These are phyloP conservation scores for Dioctria linearis DNA, from an alignment of 2,888 invertebrate species.

Conservation along the genomic window DNA sequence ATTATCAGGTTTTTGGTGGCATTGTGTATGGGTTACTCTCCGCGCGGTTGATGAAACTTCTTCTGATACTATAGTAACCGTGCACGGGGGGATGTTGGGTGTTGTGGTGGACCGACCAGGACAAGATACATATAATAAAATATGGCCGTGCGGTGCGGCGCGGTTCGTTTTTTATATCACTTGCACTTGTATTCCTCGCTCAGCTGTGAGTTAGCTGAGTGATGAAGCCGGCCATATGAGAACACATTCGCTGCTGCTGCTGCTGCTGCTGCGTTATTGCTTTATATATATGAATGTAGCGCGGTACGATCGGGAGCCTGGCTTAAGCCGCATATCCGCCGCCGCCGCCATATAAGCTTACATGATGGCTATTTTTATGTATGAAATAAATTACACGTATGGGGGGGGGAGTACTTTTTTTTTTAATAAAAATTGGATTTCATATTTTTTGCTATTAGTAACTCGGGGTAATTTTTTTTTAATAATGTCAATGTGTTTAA, in stretches of 20 bases:
- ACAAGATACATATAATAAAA: too few species aligned
- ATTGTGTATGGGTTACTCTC: too few species aligned
- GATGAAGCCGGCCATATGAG: conserved; percentile 9
- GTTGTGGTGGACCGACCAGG: not conserved
- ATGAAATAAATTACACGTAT: not conserved
- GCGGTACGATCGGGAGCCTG: too few species aligned
- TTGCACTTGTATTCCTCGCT: not conserved
- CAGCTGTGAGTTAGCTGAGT: not conserved
- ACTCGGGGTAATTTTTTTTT: too few species aligned
- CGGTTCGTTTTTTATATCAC: not conserved
- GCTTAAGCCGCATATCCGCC: not conserved
- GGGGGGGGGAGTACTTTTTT: not conserved
- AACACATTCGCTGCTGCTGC: not conserved
- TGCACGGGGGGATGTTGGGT: not conserved
- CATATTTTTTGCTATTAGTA: too few species aligned
- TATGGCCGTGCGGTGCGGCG: not conserved
- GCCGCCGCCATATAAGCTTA: not conserved
- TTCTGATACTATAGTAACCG: too few species aligned
- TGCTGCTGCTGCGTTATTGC: too few species aligned
- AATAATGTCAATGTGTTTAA: too few species aligned
- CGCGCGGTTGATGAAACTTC: too few species aligned
- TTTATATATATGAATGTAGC: too few species aligned
- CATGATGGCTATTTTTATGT: conserved; percentile 28
- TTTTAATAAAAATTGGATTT: too few species aligned
- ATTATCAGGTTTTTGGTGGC: too few species aligned